Conservation (phyloP, 2,888 invertebrate species). For the Tholera decimalis region DNA sequence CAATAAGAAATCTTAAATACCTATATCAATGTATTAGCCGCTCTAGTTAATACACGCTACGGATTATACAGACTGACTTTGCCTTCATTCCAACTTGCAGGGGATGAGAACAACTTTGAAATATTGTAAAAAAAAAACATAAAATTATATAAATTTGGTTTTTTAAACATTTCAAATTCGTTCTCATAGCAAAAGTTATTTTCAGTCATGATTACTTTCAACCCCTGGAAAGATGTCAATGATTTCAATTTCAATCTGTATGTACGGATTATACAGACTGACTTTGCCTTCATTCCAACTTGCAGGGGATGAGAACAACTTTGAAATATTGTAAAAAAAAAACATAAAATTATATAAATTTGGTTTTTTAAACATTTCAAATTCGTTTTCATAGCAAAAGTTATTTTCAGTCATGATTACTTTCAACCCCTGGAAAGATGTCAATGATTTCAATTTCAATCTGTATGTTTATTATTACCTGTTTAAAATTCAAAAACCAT, state of each 20-base stretch:
- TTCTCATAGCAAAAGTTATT: not conserved
- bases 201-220: not conserved
- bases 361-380: not conserved
- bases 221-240: conserved; percentile 3
- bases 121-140: not conserved
- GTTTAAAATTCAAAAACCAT: not conserved
- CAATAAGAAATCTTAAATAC: conserved; percentile 15
- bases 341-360: not conserved
- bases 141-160: not conserved
- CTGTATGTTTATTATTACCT: not conserved
- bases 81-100: conserved; percentile 12
- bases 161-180: not conserved
- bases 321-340: conserved; percentile 1
- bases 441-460: conserved; percentile 15
- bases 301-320: not conserved
- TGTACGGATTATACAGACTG: too few relatives aligned
- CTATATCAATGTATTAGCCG: not conserved
- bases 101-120: not conserved
- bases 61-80: conserved; percentile 2
- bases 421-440: not conserved
- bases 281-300: conserved; percentile 14
- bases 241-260: conserved; percentile 9
- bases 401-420: not conserved
- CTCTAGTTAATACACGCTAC: conserved; percentile 1
- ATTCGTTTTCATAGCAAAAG: not conserved